Conservation (phyloP, 2,113 vertebrate species). For the Vulpes ferrilata region DNA sequence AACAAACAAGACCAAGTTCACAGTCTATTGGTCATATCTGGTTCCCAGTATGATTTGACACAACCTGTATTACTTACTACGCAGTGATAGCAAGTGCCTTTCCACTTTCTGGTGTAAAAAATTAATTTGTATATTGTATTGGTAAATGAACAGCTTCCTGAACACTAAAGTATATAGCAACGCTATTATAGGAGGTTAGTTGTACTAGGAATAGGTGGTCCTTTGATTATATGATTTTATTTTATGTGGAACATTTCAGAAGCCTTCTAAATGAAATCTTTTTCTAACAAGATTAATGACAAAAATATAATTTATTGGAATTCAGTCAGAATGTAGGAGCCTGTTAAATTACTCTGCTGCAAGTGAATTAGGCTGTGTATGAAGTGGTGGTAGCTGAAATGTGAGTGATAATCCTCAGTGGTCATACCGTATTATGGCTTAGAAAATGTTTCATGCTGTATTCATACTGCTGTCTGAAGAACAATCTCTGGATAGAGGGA, state of each 20-base stretch:
- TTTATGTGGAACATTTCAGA: constrained; percentile 49
- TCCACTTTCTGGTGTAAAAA: constrained; percentile 50
- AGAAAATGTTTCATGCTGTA: constrained; percentile 7
- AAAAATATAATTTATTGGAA: constrained; percentile 32
- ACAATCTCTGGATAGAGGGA: neutral
- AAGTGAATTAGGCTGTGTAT: neutral
- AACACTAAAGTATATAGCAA: neutral
- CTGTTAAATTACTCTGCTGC: constrained; percentile 6
- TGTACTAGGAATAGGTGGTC: neutral
- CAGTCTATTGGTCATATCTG: neutral
- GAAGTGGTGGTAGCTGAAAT: constrained; percentile 41
- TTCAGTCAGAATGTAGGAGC: neutral
- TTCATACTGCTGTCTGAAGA: neutral
- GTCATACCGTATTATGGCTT: neutral
- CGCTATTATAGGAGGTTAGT: neutral
- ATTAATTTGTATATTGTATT: constrained; percentile 5
- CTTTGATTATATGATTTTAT: constrained; percentile 48
- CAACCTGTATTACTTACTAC: neutral
- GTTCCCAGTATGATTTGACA: constrained; percentile 2
- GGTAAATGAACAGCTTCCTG: neutral
- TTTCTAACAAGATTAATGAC: constrained; percentile 32
- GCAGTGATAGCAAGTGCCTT: neutral
- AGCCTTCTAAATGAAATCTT: constrained; percentile 30
- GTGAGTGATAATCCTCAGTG: neutral
- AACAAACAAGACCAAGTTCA: neutral